These are phyloP conservation scores for Notodonta ziczac DNA, from an alignment of 2,888 invertebrate genomes.

Conservation along the genomic window DNA sequence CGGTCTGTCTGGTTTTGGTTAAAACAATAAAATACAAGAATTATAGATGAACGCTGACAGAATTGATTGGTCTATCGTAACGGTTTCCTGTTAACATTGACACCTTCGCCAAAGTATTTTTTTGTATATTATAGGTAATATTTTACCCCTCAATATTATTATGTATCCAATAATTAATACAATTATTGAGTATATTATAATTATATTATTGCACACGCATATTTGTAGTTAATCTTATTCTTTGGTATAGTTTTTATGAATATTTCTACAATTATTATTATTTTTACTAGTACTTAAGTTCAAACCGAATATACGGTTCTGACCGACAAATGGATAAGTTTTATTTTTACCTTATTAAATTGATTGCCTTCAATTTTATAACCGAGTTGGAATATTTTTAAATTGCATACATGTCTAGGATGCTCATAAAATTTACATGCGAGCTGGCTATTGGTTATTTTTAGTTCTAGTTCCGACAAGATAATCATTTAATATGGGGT, in stretches of 20 bases:
- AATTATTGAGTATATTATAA: no score
- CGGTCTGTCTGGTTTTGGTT: constrained; percentile 32
- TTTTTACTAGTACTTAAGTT: background rate
- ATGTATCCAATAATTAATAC: no score
- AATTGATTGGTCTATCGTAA: constrained; percentile 41
- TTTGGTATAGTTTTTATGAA: background rate
- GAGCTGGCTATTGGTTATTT: background rate
- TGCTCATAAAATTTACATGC: background rate
- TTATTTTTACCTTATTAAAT: constrained; percentile 25
- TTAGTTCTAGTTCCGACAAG: background rate
- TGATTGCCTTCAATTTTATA: constrained; percentile 23
- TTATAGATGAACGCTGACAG: constrained; percentile 41
- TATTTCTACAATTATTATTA: background rate
- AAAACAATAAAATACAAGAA: constrained; percentile 47
- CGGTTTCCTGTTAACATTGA: constrained; percentile 39
- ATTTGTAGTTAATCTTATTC: background rate
- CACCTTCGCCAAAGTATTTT: constrained; percentile 37
- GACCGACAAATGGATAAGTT: constrained; percentile 25
- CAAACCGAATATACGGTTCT: constrained; percentile 13
- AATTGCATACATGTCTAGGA: constrained; percentile 19
- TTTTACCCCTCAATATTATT: no score
- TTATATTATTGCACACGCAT: no score
- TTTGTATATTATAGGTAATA: constrained; percentile 30
- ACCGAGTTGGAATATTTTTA: constrained; percentile 19
- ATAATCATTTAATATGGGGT: background rate